These are phyloP conservation scores for Trachelus tabidus DNA, from an alignment of 2,888 invertebrate genomes.

Conservation along the genomic window DNA sequence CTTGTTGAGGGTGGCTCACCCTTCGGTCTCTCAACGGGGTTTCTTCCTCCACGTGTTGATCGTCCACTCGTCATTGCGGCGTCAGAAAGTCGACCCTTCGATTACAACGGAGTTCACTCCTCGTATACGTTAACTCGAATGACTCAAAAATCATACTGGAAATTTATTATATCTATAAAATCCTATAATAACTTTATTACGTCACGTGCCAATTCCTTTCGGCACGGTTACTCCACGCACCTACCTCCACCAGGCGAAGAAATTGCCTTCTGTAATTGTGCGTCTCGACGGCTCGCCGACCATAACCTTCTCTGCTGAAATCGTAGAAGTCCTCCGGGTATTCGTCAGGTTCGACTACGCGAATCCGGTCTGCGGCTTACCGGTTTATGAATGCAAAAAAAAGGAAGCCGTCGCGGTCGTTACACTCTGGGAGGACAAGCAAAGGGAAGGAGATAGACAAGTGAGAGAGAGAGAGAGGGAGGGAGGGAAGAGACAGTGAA, in stretches of 20 bases:
- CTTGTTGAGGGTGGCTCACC: constrained; percentile 3
- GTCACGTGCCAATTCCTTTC: background rate
- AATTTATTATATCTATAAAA: background rate
- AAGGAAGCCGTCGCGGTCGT: constrained; percentile 10
- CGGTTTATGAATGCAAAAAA: background rate
- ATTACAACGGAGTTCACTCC: background rate
- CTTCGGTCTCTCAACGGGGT: background rate
- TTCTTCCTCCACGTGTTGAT: background rate
- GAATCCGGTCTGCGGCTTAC: background rate
- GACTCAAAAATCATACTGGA: background rate
- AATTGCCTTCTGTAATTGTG: background rate
- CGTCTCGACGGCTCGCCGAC: background rate
- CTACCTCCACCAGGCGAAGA: background rate
- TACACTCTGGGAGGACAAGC: constrained; percentile 3
- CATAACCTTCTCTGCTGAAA: background rate
- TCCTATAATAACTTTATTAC: background rate
- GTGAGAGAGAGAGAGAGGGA: background rate
- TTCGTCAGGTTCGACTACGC: background rate
- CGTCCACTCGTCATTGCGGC: background rate
- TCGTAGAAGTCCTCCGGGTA: background rate
- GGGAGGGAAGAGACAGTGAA: background rate
- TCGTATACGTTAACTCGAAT: background rate
- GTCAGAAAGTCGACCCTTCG: background rate
- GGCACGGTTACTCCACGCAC: background rate
- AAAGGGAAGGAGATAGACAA: background rate